A percentile compares a stretch with the other conserved stretches of the same genome.
These are phyloP conservation scores for Hyalella azteca DNA, from an alignment of 2,888 invertebrate genomes.

Conservation along the genomic window DNA sequence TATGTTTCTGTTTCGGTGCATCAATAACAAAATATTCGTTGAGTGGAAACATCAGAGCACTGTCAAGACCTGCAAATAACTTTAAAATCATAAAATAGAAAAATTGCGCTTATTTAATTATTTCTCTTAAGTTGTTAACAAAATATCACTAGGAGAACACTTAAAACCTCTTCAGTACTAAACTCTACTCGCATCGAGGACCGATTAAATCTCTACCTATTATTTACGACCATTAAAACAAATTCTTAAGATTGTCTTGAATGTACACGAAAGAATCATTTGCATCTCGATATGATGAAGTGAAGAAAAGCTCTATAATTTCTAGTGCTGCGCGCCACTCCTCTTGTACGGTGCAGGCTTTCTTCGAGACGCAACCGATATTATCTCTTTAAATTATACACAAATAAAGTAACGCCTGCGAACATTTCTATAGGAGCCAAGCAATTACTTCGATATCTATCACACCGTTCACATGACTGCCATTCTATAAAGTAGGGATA, in stretches of 20 bases:
- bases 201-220: background rate
- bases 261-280: slow-evolving; percentile 2
- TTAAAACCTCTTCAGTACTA: too few relatives aligned
- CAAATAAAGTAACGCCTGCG: slow-evolving; percentile 21
- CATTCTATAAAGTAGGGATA: slow-evolving; percentile 18
- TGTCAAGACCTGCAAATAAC: too few relatives aligned
- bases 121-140: too few relatives aligned
- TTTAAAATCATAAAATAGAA: too few relatives aligned
- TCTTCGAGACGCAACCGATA: slow-evolving; percentile 6
- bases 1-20: too few relatives aligned
- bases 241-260: too few relatives aligned
- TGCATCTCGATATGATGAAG: slow-evolving; percentile 18
- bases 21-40: too few relatives aligned
- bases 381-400: slow-evolving; percentile 33
- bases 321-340: slow-evolving; percentile 1
- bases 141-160: too few relatives aligned
- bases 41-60: too few relatives aligned
- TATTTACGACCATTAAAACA: background rate
- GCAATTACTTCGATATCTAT: slow-evolving; percentile 18
- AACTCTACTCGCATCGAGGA: background rate
- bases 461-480: slow-evolving; percentile 9
- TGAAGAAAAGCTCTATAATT: slow-evolving; percentile 12
- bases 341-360: background rate
- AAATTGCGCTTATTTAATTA: too few relatives aligned
- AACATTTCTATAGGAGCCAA: slow-evolving; percentile 24